These are phyloP conservation scores for Drosophila pseudotalamancana DNA, from an alignment of 2,888 invertebrate genomes.

Conservation along the genomic window DNA sequence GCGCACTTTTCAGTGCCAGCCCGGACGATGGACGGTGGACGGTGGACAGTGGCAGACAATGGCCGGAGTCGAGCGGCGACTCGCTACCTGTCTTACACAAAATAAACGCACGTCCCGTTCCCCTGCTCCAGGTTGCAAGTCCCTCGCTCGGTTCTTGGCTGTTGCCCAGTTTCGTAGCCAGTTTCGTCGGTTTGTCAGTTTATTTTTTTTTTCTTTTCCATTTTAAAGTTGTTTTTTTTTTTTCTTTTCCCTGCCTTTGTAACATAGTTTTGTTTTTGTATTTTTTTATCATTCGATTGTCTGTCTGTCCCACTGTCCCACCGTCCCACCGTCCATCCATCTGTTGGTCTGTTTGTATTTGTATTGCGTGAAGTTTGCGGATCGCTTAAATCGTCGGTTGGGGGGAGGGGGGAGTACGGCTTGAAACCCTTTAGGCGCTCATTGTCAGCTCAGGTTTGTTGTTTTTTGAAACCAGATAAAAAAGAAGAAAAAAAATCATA, in stretches of 20 bases:
- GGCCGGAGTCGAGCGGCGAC: slow-evolving; percentile 58
- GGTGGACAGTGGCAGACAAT: slow-evolving; percentile 46
- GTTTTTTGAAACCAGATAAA: slow-evolving; percentile 59
- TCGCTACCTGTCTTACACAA: slow-evolving; percentile 78
- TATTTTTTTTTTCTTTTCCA: slow-evolving; percentile 44
- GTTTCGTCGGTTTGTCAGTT: too few species aligned
- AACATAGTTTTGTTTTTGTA: slow-evolving; percentile 67
- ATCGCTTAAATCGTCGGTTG: background rate
- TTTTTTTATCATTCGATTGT: slow-evolving; percentile 30
- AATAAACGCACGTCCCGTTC: slow-evolving; percentile 71
- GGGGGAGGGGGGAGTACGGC: slow-evolving; percentile 38
- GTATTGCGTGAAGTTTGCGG: slow-evolving; percentile 31
- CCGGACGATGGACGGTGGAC: slow-evolving; percentile 8
- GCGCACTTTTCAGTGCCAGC: slow-evolving; percentile 64
- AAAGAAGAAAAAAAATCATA: slow-evolving; percentile 23
- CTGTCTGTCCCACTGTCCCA: slow-evolving; percentile 13
- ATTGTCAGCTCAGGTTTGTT: slow-evolving; percentile 70
- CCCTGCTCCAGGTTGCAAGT: background rate
- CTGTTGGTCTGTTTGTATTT: slow-evolving; percentile 48
- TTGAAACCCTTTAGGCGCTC: slow-evolving; percentile 76
- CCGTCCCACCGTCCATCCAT: slow-evolving; percentile 27
- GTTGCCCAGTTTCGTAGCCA: slow-evolving; percentile 56
- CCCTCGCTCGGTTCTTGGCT: slow-evolving; percentile 33
- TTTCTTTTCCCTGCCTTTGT: slow-evolving; percentile 59
- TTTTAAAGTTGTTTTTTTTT: slow-evolving; percentile 57